These are phyloP conservation scores for Lophotis ruficrista DNA, from an alignment of 2,113 vertebrate genomes.

Conservation along the genomic window DNA sequence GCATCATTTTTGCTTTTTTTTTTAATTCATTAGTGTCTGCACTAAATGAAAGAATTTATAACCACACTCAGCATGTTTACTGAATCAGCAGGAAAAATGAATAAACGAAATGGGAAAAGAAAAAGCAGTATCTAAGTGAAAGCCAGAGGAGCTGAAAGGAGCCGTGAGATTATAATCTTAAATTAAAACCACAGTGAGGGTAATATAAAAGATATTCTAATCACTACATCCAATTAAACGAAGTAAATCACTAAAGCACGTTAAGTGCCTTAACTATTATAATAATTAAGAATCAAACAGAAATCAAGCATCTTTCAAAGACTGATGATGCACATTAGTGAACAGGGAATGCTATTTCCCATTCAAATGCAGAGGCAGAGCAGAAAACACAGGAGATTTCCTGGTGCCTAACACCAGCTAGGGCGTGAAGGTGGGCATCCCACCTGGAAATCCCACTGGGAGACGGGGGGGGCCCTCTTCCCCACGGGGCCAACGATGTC, in stretches of 20 bases:
- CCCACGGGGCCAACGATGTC: rapidly evolving
- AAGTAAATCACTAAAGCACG: conserved; percentile 65
- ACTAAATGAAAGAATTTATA: conserved; percentile 21
- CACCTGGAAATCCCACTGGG: not conserved
- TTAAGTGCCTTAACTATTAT: conserved; percentile 63
- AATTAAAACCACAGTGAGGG: conserved; percentile 37
- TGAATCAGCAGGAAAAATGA: conserved; percentile 10
- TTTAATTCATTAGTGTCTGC: conserved; percentile 3
- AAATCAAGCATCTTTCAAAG: conserved; percentile 49
- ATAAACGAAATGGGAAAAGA: conserved; percentile 41
- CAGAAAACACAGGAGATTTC: not conserved
- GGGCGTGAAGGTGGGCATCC: rapidly evolving
- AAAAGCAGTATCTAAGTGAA: not conserved
- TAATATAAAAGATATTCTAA: conserved; percentile 68
- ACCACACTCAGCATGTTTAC: not conserved
- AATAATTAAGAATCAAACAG: conserved; percentile 70
- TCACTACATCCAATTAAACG: conserved; percentile 61
- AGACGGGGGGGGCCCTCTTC: not conserved
- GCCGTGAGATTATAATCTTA: conserved; percentile 60
- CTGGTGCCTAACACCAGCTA: not conserved
- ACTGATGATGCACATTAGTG: conserved; percentile 26
- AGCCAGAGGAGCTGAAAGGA: conserved; percentile 32
- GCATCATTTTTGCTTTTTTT: not conserved
- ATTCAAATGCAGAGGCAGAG: not conserved
- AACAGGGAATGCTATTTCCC: not conserved